phyloP scores from a whole-genome alignment of 2,113 vertebrate species.

The Scortum barcoo region DNA sequence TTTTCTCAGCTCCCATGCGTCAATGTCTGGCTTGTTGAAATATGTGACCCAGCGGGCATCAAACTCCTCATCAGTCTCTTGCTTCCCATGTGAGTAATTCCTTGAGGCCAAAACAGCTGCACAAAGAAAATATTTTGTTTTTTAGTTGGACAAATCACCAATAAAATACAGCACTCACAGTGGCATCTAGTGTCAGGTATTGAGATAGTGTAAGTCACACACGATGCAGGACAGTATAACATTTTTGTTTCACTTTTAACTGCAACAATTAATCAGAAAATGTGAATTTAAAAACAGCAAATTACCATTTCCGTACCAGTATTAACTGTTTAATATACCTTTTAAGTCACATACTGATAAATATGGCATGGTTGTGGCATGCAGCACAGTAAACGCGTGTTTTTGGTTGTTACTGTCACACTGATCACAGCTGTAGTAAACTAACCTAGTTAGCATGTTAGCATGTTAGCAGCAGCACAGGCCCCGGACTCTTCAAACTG shows the following conservation, averaged over 20 bases:
- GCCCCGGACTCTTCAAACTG: conserved; percentile 43
- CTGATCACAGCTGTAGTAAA: neutral
- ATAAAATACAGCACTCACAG: neutral
- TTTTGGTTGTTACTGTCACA: no score
- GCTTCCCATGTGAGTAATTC: conserved; percentile 93
- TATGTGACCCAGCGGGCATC: conserved; percentile 98
- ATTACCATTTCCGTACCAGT: no score
- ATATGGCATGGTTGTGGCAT: no score
- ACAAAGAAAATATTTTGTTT: neutral
- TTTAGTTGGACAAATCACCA: neutral
- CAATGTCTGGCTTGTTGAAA: conserved; percentile 97
- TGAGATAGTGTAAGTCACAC: no score
- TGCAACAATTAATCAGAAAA: no score
- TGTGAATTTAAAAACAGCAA: no score
- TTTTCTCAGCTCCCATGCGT: conserved; percentile 98
- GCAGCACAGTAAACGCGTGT: no score
- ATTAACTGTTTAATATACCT: no score
- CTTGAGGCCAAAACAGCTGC: conserved; percentile 87
- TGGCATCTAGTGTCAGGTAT: neutral
- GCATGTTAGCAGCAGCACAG: conserved; percentile 38
- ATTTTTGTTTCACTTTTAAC: no score
- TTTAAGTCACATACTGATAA: no score
- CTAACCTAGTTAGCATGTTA: conserved; percentile 33
- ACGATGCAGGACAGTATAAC: no score
- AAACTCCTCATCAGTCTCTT: conserved; percentile 98